Conservation (phyloP, 2,888 invertebrate species). For the Diaprepes abbreviatus region DNA sequence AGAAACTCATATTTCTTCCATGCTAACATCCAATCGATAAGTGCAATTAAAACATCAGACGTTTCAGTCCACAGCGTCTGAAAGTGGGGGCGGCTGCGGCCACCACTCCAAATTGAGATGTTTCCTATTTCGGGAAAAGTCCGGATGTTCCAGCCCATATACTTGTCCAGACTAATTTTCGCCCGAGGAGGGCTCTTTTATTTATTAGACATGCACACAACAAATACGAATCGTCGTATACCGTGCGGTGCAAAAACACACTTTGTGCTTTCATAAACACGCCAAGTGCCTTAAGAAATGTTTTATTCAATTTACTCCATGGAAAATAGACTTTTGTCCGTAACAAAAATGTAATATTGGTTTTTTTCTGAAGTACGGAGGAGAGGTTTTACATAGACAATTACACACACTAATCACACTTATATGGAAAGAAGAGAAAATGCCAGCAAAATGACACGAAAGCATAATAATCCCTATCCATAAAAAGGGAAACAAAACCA, state of each 20-base stretch:
- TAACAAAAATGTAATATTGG: too few species aligned
- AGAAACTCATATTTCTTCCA: conserved; percentile 1
- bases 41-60: conserved; percentile 46
- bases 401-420: too few species aligned
- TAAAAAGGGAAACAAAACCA: too few species aligned
- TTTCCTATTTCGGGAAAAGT: conserved; percentile 50
- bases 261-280: too few species aligned
- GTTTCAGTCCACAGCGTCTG: conserved; percentile 28
- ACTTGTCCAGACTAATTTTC: conserved; percentile 50
- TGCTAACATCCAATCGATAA: conserved; percentile 37
- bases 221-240: not conserved
- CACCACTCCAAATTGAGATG: conserved; percentile 50
- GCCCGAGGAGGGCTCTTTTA: conserved; percentile 42
- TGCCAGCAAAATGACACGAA: too few species aligned
- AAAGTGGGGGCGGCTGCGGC: conserved; percentile 20
- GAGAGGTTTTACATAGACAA: too few species aligned
- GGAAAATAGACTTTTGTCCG: too few species aligned
- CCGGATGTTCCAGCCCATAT: conserved; percentile 51
- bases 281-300: too few species aligned
- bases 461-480: too few species aligned
- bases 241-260: not conserved
- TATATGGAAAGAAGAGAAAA: too few species aligned
- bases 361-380: too few species aligned
- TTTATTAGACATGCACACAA: conserved; percentile 47
- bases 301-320: too few species aligned